These are phyloP conservation scores for Megalonaias nervosa DNA, from an alignment of 1,140 invertebrate species.

Conservation along the genomic window DNA sequence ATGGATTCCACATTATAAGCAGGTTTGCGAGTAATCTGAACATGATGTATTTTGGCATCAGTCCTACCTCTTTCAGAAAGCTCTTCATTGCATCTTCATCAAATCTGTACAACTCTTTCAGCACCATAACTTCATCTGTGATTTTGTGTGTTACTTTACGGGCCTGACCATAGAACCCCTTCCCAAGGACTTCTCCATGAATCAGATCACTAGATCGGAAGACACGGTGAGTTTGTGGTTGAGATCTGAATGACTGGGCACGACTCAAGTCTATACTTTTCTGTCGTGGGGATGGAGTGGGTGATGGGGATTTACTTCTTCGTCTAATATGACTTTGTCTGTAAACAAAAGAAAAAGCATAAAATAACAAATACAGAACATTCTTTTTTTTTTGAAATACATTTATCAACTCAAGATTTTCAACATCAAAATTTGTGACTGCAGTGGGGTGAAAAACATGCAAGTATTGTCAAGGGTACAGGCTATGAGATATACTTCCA, in stretches of 20 bases:
- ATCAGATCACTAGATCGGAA: slow-evolving; percentile 92
- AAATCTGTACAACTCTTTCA: slow-evolving; percentile 93
- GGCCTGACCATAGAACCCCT: slow-evolving; percentile 94
- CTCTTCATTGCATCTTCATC: slow-evolving; percentile 95
- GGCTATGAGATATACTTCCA: too few species aligned
- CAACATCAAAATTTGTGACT: too few species aligned
- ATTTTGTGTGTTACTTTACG: slow-evolving; percentile 85
- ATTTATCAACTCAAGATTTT: not conserved
- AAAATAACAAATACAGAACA: not conserved
- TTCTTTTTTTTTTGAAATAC: not conserved
- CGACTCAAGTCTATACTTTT: slow-evolving; percentile 81
- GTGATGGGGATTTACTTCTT: slow-evolving; percentile 65
- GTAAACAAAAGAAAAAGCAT: slow-evolving; percentile 11
- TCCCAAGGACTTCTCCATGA: slow-evolving; percentile 90
- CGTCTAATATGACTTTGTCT: slow-evolving; percentile 60
- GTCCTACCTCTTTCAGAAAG: slow-evolving; percentile 90
- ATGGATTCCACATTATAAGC: not conserved
- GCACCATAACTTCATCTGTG: slow-evolving; percentile 94
- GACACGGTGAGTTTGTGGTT: slow-evolving; percentile 83
- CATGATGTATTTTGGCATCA: slow-evolving; percentile 1
- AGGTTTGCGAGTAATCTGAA: not conserved
- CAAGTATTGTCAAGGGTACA: not conserved
- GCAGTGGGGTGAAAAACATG: not conserved
- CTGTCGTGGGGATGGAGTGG: slow-evolving; percentile 49
- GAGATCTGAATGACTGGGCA: slow-evolving; percentile 89